Evolutionary conservation across 1,140 invertebrate species (phyloP), one percentile per base, ranked within the genome.

Genomic region (Drosophila eugracilis): DNA sequence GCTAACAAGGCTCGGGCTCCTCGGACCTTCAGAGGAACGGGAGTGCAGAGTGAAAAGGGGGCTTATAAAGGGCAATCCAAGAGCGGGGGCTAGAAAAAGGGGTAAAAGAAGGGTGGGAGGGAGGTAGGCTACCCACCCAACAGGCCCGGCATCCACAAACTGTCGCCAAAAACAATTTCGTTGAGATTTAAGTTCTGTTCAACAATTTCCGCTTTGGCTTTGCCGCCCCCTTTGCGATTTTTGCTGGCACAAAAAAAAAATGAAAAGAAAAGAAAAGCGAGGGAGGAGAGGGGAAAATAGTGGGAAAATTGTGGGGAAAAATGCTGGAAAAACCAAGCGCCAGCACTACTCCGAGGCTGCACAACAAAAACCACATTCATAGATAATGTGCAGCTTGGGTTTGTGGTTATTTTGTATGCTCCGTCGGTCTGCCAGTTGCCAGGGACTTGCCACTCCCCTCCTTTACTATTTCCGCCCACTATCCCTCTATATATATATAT

Each of bases 111-210:
- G 14, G 12, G 34, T 0, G 3, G 7, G 22, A 3, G 10, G 3
- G 9, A 19, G 4, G n/a, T 9, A n/a, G n/a, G n/a, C n/a, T 62
- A 15, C 54, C 66, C 24, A 19, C 32, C 12, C 47, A 24, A 32
- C 44, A 71, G 63, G 44, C 52, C 50, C 58, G 69, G 39, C 71
- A 65, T 65, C 26, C 53, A 81, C 49, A 73, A 86, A 85, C 76
- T 86, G 81, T 85, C 81, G 81, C 81, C 81, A 86, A 86, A 85
- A 86, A 86, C 81, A 86, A 85, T 85, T 85, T 85, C 81, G 81
- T 69, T 77, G 62, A 86, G 81, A 80, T 85, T 85, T 86, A 86
- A 86, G 81, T 81, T 85, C 83, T 85, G 73, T 81, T 85, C 44
- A 80, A 86, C 81, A 86, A 85, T 80, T 80, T 85, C 81, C 81